Evolutionary conservation across 1,140 invertebrate species (phyloP).

Genomic region (Apis laboriosa): DNA sequence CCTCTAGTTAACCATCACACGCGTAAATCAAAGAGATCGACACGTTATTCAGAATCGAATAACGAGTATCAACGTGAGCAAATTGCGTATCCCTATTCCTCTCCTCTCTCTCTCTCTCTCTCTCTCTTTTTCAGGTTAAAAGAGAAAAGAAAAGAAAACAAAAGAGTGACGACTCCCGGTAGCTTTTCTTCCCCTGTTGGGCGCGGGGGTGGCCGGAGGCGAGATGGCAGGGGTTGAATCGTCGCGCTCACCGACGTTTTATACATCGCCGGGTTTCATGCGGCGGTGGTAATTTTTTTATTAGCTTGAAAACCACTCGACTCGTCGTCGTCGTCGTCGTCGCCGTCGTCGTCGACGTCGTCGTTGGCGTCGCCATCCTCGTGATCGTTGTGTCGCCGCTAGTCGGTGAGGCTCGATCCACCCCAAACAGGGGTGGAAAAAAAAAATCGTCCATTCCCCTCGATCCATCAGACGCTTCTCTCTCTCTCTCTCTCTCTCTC

Average conservation of each 20-base stretch:
- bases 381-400: conserved; percentile 52
- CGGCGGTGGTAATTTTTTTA: conserved; percentile 76
- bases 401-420: conserved; percentile 58
- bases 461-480: neutral
- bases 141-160: conserved; percentile 48
- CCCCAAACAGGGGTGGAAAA: conserved; percentile 13
- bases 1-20: too few species aligned
- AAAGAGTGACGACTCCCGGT: conserved; percentile 55
- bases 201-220: conserved; percentile 32
- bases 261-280: conserved; percentile 72
- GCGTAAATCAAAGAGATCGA: conserved; percentile 7
- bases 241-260: conserved; percentile 67
- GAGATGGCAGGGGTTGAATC: conserved; percentile 32
- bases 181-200: conserved; percentile 55
- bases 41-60: conserved; percentile 43
- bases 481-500: neutral
- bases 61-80: conserved; percentile 33
- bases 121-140: conserved; percentile 5
- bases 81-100: conserved; percentile 2
- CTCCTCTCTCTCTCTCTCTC: neutral
- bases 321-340: conserved; percentile 64
- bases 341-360: conserved; percentile 41
- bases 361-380: conserved; percentile 16
- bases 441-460: conserved; percentile 42
- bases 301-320: conserved; percentile 78